Percentiles rank a stretch among this genome's conserved stretches.
phyloP scores from a whole-genome alignment of 2,113 vertebrate species.

The Etheostoma spectabile region DNA sequence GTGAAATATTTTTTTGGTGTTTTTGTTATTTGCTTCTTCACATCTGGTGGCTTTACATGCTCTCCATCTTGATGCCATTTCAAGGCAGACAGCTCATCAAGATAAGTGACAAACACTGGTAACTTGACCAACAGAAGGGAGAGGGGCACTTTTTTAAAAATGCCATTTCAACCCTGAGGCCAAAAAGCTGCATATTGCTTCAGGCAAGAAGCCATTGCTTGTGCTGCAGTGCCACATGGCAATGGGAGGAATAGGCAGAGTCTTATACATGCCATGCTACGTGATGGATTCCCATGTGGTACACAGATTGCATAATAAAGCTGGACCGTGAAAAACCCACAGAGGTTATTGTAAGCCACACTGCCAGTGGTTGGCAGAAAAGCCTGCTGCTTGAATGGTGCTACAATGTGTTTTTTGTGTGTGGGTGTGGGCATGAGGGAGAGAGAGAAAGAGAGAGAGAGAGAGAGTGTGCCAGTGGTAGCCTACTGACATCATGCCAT shows the following conservation, averaged over 20 bases:
- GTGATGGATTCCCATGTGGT: conserved; percentile 56
- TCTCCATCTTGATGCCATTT: conserved; percentile 28
- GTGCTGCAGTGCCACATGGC: conserved; percentile 47
- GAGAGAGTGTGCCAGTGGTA: conserved; percentile 19
- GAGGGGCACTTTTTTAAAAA: conserved; percentile 49
- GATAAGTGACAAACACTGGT: conserved; percentile 25
- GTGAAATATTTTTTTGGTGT: neutral
- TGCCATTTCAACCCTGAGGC: conserved; percentile 49
- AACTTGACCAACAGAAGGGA: conserved; percentile 47
- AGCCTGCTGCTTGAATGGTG: conserved; percentile 37
- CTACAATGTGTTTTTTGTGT: conserved; percentile 54
- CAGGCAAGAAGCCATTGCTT: conserved; percentile 45
- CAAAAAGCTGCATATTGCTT: conserved; percentile 39
- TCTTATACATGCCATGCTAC: conserved; percentile 44
- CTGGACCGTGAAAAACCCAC: conserved; percentile 59
- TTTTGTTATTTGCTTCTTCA: conserved; percentile 22
- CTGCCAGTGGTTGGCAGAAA: conserved; percentile 70
- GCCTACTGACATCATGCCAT: conserved; percentile 43
- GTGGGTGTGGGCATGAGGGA: conserved; percentile 39
- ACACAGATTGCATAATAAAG: conserved; percentile 74
- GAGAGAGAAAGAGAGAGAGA: conserved; percentile 1
- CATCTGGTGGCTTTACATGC: neutral
- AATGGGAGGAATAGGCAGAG: conserved; percentile 27
- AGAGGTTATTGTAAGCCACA: conserved; percentile 73
- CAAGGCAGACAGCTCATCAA: conserved; percentile 42